These are phyloP conservation scores for Hypercompe scribonia DNA, from an alignment of 2,888 invertebrate species.

Conservation along the genomic window DNA sequence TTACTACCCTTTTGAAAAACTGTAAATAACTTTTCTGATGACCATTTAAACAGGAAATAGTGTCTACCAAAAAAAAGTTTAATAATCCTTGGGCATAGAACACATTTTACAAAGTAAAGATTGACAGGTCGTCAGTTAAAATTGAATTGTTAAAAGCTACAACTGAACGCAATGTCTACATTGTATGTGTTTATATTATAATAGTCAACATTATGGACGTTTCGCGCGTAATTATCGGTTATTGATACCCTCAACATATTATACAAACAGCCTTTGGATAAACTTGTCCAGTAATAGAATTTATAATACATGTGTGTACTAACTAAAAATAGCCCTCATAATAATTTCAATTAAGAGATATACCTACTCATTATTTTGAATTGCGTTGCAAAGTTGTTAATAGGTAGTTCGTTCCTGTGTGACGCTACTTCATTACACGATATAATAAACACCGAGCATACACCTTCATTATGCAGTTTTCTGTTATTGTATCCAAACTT, in stretches of 20 bases:
- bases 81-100: background rate
- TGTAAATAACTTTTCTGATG: no score
- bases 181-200: background rate
- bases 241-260: conserved; percentile 2
- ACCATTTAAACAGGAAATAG: background rate
- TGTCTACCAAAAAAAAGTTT: background rate
- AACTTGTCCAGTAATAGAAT: background rate
- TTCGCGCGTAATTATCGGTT: conserved; percentile 1
- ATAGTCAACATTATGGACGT: background rate
- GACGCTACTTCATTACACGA: conserved; percentile 39
- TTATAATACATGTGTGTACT: background rate
- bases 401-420: conserved; percentile 39
- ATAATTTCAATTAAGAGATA: conserved; percentile 36
- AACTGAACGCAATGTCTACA: background rate
- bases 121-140: background rate
- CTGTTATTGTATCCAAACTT: conserved; percentile 28
- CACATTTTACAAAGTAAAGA: background rate
- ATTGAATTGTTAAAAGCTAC: background rate
- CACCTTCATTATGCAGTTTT: conserved; percentile 29
- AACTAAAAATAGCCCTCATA: conserved; percentile 4
- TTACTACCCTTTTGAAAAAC: no score
- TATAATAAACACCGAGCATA: conserved; percentile 28
- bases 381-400: conserved; percentile 30
- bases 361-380: conserved; percentile 35
- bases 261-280: background rate